These are phyloP conservation scores for Apteryx owenii DNA, from an alignment of 2,113 vertebrate species.

Conservation along the genomic window DNA sequence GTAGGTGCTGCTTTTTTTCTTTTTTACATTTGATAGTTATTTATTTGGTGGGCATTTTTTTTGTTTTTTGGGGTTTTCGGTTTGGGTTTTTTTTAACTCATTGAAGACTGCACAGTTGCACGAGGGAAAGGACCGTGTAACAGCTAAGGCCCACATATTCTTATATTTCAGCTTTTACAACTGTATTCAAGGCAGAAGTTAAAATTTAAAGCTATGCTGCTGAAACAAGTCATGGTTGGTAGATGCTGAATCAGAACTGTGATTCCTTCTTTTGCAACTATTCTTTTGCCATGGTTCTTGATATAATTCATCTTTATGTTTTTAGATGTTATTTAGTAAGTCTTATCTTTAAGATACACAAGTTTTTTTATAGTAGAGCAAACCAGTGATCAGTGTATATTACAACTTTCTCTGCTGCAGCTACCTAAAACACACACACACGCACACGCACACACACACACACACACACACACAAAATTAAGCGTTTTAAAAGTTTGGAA, in stretches of 20 bases:
- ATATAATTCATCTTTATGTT: neutral
- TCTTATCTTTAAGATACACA: neutral
- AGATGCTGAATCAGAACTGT: neutral
- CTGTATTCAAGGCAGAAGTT: neutral
- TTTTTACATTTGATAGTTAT: neutral
- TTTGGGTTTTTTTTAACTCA: neutral
- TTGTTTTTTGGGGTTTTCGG: neutral
- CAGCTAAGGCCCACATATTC: neutral
- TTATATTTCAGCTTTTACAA: neutral
- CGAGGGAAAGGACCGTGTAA: neutral
- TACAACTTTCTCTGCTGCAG: neutral
- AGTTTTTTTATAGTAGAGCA: neutral
- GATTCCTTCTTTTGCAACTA: neutral
- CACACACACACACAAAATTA: neutral
- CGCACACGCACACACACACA: no score
- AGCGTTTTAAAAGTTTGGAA: neutral
- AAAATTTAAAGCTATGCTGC: neutral
- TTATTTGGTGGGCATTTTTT: rapidly evolving
- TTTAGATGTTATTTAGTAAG: neutral
- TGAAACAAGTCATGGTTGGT: neutral
- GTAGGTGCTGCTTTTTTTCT: constrained; percentile 65
- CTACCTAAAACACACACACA: no score
- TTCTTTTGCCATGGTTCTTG: neutral
- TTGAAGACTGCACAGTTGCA: neutral
- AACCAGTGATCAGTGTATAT: neutral